Evolutionary conservation across 2,113 vertebrate genomes (phyloP), one percentile per base, ranked within the genome.

Genomic region (Garra rufa): DNA sequence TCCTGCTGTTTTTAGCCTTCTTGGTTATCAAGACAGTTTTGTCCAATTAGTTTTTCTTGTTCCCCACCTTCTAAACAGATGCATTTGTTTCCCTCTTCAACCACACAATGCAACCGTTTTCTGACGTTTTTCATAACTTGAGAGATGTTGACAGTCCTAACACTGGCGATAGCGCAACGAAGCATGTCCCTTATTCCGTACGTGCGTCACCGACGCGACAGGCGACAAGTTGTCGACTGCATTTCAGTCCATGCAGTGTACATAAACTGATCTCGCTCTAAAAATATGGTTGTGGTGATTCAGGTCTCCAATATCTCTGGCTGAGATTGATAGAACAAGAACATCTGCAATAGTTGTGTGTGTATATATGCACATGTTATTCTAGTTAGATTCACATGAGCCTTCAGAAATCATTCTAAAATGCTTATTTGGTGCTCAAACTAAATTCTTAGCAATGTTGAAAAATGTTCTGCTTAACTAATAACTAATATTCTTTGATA

Each of bases 201-300:
- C 4, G 0, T 1, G 1, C 8, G 10, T 50, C 44, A 10, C 52
- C 11, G 24, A 50, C 24, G 11, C 15, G 3, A 55, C 4, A 30
- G 21, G 28, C 0, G 7, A 24, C 41, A 13, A 43, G 69, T 73
- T 74, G 1, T 28, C 4, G 9, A 28, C 63, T 65, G 15, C 28
- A 19, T 71, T 71, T 71, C 21, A 46, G 41, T 73, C 70, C 21
- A 26, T 46, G n/a, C 21, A 44, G 13, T 24, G 41, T 41, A 26
- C n/a, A 74, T 44, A 41, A 70, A 73, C 43, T 73, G 21, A 73
- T n/a, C 70, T 1, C n/a, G 10, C 43, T 73, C 41, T 73, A 46
- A 73, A 74, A 74, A 74, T 74, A 48, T 46, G 70, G 48, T 26
- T 74, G 43, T 46, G 70, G 43, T 74, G 70, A 74, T 43, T 74